Evolutionary conservation across 92 coral and sea anemone species (phyloP).

Genomic region (Scolanthus callimorphus): DNA sequence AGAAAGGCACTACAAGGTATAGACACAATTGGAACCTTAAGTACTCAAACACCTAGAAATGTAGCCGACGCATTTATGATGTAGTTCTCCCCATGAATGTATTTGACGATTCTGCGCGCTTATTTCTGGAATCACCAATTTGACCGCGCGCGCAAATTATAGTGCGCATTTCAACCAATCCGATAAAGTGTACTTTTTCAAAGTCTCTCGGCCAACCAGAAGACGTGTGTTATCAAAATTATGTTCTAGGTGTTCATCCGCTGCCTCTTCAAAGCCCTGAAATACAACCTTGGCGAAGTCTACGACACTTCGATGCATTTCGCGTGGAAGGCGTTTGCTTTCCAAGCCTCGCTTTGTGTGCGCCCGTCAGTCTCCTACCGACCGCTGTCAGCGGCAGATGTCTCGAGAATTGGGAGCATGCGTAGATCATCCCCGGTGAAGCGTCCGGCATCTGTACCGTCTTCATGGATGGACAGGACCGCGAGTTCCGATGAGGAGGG

Average conservation of each 20-base stretch:
- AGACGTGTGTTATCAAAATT: no score
- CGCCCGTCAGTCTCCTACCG: constrained; percentile 76
- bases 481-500: constrained; percentile 63
- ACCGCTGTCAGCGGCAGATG: constrained; percentile 92
- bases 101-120: no score
- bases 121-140: no score
- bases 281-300: constrained; percentile 78
- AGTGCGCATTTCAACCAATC: no score
- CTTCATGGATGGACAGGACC: constrained; percentile 66
- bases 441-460: constrained; percentile 47
- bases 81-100: no score
- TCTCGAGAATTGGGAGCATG: constrained; percentile 82
- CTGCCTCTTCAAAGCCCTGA: constrained; percentile 78
- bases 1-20: constrained; percentile 86
- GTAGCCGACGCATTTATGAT: no score
- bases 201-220: no score
- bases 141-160: no score
- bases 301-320: constrained; percentile 86
- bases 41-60: no score
- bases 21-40: no score
- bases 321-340: constrained; percentile 97
- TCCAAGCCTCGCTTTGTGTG: constrained; percentile 84
- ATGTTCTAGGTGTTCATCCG: constrained; percentile 70
- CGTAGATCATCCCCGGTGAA: constrained; percentile 43
- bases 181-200: no score